phyloP scores from a whole-genome alignment of 2,113 vertebrate genomes.

The Microtus oregoni region DNA sequence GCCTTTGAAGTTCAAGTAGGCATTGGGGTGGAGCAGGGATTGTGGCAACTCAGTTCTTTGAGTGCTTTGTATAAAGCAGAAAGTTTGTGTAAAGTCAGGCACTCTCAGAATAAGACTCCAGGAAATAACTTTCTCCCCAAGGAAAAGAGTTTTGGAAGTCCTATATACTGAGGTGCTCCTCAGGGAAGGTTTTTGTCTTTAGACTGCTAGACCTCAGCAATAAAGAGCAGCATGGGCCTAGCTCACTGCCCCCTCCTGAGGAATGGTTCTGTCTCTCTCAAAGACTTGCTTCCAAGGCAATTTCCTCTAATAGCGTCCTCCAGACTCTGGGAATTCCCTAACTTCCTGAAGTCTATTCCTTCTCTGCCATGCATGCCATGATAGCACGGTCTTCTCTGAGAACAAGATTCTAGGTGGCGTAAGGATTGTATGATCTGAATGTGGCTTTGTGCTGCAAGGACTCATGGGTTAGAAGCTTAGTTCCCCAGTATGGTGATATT shows the following conservation, averaged over 20 bases:
- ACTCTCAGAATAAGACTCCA: not conserved
- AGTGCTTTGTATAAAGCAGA: not conserved
- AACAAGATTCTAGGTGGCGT: not conserved
- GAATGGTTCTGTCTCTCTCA: not conserved
- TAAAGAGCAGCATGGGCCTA: not conserved
- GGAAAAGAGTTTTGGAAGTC: not conserved
- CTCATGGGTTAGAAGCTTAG: not conserved
- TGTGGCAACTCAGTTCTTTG: not conserved
- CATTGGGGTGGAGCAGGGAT: not conserved
- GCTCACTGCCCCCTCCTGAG: too few species aligned
- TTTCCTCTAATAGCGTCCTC: not conserved
- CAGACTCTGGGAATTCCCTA: not conserved
- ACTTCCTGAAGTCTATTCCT: not conserved
- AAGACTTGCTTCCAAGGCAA: not conserved
- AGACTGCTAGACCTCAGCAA: not conserved
- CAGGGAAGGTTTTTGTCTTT: not conserved
- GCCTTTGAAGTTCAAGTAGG: slow-evolving; percentile 11
- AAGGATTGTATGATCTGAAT: not conserved
- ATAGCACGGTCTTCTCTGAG: not conserved
- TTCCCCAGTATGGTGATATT: not conserved
- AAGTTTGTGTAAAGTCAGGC: not conserved
- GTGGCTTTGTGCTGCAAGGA: not conserved
- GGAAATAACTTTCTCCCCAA: not conserved
- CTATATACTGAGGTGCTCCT: not conserved
- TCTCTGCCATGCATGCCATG: too few species aligned